A percentile compares a stretch with the other conserved stretches of the same genome.
Conservation (phyloP, 2,113 vertebrate genomes). For the Platanista minor region DNA sequence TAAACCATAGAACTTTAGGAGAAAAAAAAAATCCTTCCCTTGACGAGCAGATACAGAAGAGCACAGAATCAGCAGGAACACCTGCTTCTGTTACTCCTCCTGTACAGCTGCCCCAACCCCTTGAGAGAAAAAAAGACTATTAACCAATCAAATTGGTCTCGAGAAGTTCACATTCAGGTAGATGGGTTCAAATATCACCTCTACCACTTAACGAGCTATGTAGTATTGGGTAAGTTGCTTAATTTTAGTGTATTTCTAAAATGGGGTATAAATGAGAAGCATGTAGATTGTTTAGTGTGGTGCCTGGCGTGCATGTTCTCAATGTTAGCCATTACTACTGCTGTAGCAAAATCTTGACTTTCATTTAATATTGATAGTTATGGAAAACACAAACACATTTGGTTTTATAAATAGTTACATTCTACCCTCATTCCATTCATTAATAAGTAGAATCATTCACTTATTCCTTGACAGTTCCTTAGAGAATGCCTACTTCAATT, state of each 20-base stretch:
- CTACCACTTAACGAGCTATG: not conserved
- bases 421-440: not conserved
- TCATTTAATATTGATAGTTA: slow-evolving; percentile 20
- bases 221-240: not conserved
- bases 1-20: not conserved
- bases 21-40: not conserved
- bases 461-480: not conserved
- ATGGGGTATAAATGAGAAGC: slow-evolving; percentile 4
- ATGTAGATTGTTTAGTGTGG: not conserved
- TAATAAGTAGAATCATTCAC: not conserved
- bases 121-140: not conserved
- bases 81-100: not conserved
- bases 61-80: not conserved
- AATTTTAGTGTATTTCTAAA: slow-evolving; percentile 6
- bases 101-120: not conserved
- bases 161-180: not conserved
- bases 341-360: not conserved
- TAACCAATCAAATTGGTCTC: not conserved
- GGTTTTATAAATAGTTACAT: not conserved
- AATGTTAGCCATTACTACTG: not conserved
- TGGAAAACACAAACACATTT: not conserved
- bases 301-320: not conserved
- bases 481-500: not conserved
- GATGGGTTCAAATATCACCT: not conserved
- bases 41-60: not conserved